phyloP scores from a whole-genome alignment of 1,140 invertebrate genomes.

The Cataglyphis hispanica region DNA sequence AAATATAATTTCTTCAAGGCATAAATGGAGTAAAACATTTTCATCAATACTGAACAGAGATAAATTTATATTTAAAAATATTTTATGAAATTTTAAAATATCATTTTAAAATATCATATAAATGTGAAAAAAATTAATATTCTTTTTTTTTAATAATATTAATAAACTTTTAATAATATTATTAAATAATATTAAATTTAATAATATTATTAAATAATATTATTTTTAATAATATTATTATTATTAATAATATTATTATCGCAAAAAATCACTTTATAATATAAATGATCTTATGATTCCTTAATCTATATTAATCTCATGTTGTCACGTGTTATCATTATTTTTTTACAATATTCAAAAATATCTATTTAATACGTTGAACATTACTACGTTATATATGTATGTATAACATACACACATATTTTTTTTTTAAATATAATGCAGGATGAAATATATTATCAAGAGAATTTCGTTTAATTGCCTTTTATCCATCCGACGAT shows the following conservation, averaged over 20 bases:
- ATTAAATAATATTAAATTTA: too few species aligned
- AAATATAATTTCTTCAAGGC: constrained; percentile 7
- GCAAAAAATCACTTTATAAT: too few species aligned
- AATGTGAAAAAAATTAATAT: background rate
- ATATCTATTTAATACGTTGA: background rate
- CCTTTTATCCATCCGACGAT: background rate
- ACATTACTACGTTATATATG: too few species aligned
- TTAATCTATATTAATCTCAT: too few species aligned
- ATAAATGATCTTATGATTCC: too few species aligned
- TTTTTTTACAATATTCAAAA: background rate
- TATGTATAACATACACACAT: background rate
- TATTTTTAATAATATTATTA: too few species aligned
- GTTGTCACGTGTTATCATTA: too few species aligned
- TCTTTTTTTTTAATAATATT: background rate
- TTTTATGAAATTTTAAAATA: too few species aligned
- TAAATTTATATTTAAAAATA: constrained; percentile 7
- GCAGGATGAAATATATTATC: constrained; percentile 12
- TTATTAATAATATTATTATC: background rate
- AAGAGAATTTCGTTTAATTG: background rate
- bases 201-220: too few species aligned
- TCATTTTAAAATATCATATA: background rate
- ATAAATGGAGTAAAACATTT: background rate
- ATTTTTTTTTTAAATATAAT: background rate
- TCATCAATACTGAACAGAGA: background rate
- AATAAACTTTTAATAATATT: too few species aligned